These are phyloP conservation scores for Kryptolebias marmoratus DNA, from an alignment of 2,113 vertebrate species.

Conservation along the genomic window DNA sequence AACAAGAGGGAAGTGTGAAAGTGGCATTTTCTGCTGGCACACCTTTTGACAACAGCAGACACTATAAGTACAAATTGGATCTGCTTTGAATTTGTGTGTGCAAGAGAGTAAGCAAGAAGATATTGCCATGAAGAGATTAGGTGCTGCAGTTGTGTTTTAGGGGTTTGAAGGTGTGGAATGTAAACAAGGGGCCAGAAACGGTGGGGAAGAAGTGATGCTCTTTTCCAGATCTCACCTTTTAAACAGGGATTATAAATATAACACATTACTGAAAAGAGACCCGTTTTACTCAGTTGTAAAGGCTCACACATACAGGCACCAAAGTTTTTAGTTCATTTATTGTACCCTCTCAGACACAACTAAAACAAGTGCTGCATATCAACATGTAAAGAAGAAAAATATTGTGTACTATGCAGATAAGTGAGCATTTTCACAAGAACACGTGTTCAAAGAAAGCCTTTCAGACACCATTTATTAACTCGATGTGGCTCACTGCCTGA, in stretches of 20 bases:
- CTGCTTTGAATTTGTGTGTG: no score
- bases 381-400: background rate
- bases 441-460: background rate
- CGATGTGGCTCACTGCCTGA: no score
- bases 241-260: background rate
- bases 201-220: slow-evolving; percentile 9
- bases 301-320: background rate
- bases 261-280: background rate
- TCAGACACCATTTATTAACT: no score
- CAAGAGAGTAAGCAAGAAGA: slow-evolving; percentile 32
- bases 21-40: no score
- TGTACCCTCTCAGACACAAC: background rate
- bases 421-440: background rate
- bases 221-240: background rate
- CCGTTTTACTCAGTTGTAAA: no score
- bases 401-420: background rate
- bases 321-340: background rate
- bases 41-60: no score
- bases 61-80: no score
- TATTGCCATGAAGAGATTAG: slow-evolving; percentile 75
- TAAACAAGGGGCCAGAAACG: slow-evolving; percentile 56
- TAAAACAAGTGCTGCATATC: background rate
- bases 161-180: slow-evolving; percentile 56
- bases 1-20: no score
- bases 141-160: slow-evolving; percentile 43